These are phyloP conservation scores for Leptodirus hochenwartii DNA, from an alignment of 2,888 invertebrate species.

Conservation along the genomic window DNA sequence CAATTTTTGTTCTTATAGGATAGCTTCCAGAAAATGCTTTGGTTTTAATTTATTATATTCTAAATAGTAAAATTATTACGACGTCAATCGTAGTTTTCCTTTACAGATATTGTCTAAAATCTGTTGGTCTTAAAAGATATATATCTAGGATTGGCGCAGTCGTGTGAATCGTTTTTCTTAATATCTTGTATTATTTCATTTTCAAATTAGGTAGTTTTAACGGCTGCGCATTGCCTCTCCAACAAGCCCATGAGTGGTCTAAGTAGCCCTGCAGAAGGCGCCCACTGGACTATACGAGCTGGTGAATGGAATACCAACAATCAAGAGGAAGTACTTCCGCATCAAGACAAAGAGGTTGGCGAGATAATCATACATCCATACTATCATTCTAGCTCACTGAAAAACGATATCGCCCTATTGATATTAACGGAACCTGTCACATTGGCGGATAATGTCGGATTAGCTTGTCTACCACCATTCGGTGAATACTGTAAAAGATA, in stretches of 20 bases:
- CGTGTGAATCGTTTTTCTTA: too few species aligned
- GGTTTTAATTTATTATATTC: too few species aligned
- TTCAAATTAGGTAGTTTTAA: constrained; percentile 59
- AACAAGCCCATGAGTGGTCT: too few species aligned
- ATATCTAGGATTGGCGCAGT: too few species aligned
- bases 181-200: too few species aligned
- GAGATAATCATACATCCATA: constrained; percentile 14
- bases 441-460: constrained; percentile 12
- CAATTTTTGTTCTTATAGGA: too few species aligned
- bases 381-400: constrained; percentile 12
- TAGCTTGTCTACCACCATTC: constrained; percentile 14
- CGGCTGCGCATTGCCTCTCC: constrained; percentile 55
- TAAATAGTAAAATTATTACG: too few species aligned
- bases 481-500: too few species aligned
- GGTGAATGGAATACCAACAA: constrained; percentile 73
- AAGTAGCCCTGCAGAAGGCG: constrained; percentile 11
- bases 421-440: constrained; percentile 12
- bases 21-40: too few species aligned
- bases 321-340: constrained; percentile 42
- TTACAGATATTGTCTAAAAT: too few species aligned
- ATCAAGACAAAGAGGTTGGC: constrained; percentile 45
- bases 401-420: constrained; percentile 16
- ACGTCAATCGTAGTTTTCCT: too few species aligned
- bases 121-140: too few species aligned
- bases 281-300: constrained; percentile 31